Percentiles rank a stretch among this genome's conserved stretches.
phyloP scores from a whole-genome alignment of 2,113 vertebrate genomes.

The Bufo bufo region DNA sequence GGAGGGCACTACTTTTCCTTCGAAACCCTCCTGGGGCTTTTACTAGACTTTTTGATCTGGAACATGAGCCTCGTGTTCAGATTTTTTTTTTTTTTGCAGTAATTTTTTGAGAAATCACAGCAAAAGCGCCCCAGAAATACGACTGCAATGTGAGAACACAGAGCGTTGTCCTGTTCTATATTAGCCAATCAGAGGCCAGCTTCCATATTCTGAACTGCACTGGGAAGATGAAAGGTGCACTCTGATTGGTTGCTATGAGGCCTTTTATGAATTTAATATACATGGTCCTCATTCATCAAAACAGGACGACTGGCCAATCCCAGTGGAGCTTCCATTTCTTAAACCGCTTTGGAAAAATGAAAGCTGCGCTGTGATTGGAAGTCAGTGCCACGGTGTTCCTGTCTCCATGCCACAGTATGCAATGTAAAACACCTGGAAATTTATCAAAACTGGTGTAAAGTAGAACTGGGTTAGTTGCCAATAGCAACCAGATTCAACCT shows the following conservation, averaged over 20 bases:
- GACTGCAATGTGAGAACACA: too few relatives aligned
- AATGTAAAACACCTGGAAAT: not conserved
- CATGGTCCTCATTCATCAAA: not conserved
- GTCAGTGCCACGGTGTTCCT: too few relatives aligned
- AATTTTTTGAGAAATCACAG: too few relatives aligned
- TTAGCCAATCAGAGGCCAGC: not conserved
- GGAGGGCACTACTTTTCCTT: too few relatives aligned
- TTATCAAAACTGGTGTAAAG: too few relatives aligned
- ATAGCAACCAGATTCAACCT: too few relatives aligned
- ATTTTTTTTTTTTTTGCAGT: too few relatives aligned
- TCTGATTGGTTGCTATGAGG: not conserved
- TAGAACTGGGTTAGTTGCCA: too few relatives aligned
- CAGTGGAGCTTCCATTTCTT: not conserved
- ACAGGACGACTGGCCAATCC: not conserved
- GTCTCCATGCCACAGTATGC: not conserved
- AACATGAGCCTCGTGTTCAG: too few relatives aligned
- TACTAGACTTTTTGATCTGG: too few relatives aligned
- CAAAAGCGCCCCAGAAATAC: too few relatives aligned
- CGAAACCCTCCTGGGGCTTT: not conserved
- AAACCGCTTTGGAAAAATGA: not conserved
- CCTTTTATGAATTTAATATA: not conserved
- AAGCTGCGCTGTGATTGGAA: not conserved
- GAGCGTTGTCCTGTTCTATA: not conserved
- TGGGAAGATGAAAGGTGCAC: not conserved
- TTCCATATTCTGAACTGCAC: not conserved